These are phyloP conservation scores for Lycodopsis pacificus DNA, from an alignment of 2,797 vertebrate species.

Conservation along the genomic window DNA sequence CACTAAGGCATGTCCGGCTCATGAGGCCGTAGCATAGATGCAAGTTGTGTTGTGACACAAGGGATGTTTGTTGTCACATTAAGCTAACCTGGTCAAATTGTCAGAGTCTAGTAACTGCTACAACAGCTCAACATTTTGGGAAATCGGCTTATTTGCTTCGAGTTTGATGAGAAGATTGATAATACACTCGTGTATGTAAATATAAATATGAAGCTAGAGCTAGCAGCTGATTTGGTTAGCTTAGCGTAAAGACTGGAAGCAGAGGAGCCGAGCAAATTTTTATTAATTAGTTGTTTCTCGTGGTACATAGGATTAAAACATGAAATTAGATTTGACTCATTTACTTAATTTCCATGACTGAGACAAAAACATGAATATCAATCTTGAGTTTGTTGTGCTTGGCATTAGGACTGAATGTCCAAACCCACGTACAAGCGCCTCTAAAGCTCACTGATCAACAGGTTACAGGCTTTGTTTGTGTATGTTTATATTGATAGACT, in stretches of 20 bases:
- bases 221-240: background rate
- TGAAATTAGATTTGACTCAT: background rate
- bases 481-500: no score
- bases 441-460: background rate
- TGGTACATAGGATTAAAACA: background rate
- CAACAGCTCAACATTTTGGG: constrained; percentile 16
- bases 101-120: constrained; percentile 12
- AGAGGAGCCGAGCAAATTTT: background rate
- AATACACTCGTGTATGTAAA: background rate
- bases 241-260: background rate
- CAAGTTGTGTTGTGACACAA: constrained; percentile 50
- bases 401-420: background rate
- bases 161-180: background rate
- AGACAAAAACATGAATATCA: background rate
- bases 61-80: constrained; percentile 24
- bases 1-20: constrained; percentile 42
- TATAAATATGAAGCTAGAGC: background rate
- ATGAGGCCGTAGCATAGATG: constrained; percentile 50
- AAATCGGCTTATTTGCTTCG: background rate
- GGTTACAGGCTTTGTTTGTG: background rate
- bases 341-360: background rate
- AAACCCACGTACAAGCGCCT: background rate
- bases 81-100: constrained; percentile 13
- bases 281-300: background rate
- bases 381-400: background rate